Percentiles rank a stretch among this genome's conserved stretches.
These are phyloP conservation scores for Junco hyemalis DNA, from an alignment of 2,113 vertebrate species.

Conservation along the genomic window DNA sequence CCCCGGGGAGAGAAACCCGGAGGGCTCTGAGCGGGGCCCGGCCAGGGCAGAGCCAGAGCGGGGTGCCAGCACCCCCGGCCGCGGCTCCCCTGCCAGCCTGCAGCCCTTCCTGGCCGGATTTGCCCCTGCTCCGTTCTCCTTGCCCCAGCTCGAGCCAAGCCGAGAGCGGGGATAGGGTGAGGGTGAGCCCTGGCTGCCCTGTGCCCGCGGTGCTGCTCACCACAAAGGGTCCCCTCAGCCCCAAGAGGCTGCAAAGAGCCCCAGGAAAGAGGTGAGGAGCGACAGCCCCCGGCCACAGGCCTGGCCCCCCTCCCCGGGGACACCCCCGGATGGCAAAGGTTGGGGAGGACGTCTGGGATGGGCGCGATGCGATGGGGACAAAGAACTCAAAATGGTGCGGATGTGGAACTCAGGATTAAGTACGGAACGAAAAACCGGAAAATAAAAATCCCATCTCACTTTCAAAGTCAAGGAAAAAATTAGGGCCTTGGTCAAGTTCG, in stretches of 20 bases:
- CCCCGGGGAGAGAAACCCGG: slow-evolving; percentile 35
- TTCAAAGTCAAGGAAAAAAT: slow-evolving; percentile 99
- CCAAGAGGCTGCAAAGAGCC: background rate
- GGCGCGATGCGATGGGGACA: slow-evolving; percentile 18
- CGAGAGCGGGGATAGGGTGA: background rate
- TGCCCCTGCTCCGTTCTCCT: background rate
- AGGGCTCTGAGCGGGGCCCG: slow-evolving; percentile 37
- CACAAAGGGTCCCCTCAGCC: background rate
- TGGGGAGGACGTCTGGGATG: slow-evolving; percentile 9
- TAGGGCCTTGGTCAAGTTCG: slow-evolving; percentile 95
- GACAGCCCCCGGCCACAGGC: background rate
- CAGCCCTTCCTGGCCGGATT: background rate
- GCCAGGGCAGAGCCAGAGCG: background rate
- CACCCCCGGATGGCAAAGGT: background rate
- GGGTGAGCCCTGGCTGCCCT: slow-evolving; percentile 13
- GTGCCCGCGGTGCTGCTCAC: background rate
- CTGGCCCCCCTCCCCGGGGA: slow-evolving; percentile 19
- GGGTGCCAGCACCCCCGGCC: background rate
- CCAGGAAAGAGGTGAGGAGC: background rate
- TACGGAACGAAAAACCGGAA: slow-evolving; percentile 71
- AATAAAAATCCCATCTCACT: slow-evolving; percentile 87
- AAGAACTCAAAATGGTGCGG: slow-evolving; percentile 49
- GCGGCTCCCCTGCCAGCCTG: background rate
- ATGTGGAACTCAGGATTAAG: slow-evolving; percentile 52
- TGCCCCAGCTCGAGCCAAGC: background rate